phyloP scores from a whole-genome alignment of 2,888 invertebrate genomes.

The Urechis unicinctus region DNA sequence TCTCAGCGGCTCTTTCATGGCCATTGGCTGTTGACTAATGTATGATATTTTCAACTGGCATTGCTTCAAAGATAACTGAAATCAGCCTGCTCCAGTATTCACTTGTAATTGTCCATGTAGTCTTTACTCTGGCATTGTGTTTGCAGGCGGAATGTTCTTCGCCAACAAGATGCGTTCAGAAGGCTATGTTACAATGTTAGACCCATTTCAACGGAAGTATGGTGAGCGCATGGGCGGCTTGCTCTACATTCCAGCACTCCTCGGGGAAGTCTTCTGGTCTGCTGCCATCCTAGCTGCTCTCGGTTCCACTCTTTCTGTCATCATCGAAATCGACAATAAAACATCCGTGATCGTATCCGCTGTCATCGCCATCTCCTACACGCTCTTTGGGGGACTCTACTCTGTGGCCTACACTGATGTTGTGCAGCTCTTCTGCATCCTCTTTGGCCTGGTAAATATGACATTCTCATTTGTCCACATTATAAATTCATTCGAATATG shows the following conservation, averaged over 20 bases:
- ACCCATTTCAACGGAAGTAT: slow-evolving; percentile 93
- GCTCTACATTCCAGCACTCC: slow-evolving; percentile 89
- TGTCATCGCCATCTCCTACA: slow-evolving; percentile 94
- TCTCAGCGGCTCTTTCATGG: no score
- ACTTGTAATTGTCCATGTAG: neutral
- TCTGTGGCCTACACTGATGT: slow-evolving; percentile 98
- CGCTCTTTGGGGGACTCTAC: slow-evolving; percentile 94
- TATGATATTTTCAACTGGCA: no score
- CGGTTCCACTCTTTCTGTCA: slow-evolving; percentile 93
- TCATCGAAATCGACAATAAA: slow-evolving; percentile 89
- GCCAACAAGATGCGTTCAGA: slow-evolving; percentile 96
- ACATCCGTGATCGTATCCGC: slow-evolving; percentile 88
- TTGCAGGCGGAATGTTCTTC: slow-evolving; percentile 87
- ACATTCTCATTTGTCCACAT: neutral
- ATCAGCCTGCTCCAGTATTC: neutral
- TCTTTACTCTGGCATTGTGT: neutral
- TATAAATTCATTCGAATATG: neutral
- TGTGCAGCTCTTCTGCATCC: slow-evolving; percentile 95
- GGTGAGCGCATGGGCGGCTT: slow-evolving; percentile 96
- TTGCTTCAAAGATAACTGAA: no score
- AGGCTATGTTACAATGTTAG: slow-evolving; percentile 97
- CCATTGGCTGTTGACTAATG: no score
- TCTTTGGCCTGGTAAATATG: slow-evolving; percentile 74
- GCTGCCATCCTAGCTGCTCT: slow-evolving; percentile 94
- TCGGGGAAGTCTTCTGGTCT: slow-evolving; percentile 98